Evolutionary conservation across 2,797 vertebrate species (phyloP).

Genomic region (Chelon labrosus): DNA sequence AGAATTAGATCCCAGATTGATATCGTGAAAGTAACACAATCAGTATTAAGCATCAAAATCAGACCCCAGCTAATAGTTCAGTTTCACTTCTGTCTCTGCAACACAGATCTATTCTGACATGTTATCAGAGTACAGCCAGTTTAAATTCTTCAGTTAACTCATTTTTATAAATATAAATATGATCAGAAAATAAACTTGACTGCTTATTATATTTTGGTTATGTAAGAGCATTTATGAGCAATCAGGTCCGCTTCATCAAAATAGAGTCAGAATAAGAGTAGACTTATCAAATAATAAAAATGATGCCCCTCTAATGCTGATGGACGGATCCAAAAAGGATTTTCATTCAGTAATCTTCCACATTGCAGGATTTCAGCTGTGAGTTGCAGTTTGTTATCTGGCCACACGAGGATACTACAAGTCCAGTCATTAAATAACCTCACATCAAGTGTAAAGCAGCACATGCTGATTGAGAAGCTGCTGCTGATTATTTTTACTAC

Average conservation of each 20-base stretch:
- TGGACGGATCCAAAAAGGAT: neutral
- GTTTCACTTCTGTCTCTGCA: too few species aligned
- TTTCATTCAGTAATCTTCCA: conserved; percentile 1
- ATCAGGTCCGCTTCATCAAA: neutral
- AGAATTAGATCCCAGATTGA: too few species aligned
- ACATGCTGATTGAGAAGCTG: neutral
- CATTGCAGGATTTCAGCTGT: neutral
- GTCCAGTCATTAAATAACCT: conserved; percentile 31
- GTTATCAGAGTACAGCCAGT: too few species aligned
- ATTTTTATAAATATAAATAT: too few species aligned
- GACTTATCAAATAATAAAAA: conserved; percentile 17
- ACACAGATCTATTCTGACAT: too few species aligned
- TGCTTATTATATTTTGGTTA: too few species aligned
- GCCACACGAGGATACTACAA: conserved; percentile 73
- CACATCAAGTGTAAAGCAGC: neutral
- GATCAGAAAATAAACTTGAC: neutral
- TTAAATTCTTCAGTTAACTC: too few species aligned
- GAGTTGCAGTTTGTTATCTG: conserved; percentile 63
- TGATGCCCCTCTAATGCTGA: neutral
- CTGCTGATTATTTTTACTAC: too few species aligned
- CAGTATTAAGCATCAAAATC: too few species aligned
- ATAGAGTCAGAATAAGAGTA: conserved; percentile 5
- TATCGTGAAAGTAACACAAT: too few species aligned
- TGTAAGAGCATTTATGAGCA: too few species aligned
- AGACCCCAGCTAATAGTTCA: too few species aligned